A percentile compares a stretch with the other conserved stretches of the same genome.
Evolutionary conservation across 2,888 invertebrate species (phyloP).

Genomic region (Choristoneura rosaceana): DNA sequence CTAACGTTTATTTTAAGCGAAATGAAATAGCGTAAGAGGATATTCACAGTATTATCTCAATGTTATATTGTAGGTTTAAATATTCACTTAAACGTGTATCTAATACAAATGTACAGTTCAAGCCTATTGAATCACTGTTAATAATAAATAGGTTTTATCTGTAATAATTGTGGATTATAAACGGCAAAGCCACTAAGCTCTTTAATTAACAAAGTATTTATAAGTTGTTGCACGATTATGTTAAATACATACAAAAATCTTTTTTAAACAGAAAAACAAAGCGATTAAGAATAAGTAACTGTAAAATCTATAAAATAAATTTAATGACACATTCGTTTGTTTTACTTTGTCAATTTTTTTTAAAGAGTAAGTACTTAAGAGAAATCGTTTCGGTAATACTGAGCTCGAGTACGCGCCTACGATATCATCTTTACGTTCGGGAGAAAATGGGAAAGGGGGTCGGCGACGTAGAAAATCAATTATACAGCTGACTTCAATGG

Average conservation of each 20-base stretch:
- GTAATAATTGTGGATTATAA: conserved; percentile 53
- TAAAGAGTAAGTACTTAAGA: conserved; percentile 1
- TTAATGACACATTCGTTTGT: conserved; percentile 21
- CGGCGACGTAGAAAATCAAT: conserved; percentile 71
- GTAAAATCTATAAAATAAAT: conserved; percentile 62
- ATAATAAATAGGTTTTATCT: conserved; percentile 62
- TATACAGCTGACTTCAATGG: conserved; percentile 64
- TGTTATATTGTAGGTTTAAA: conserved; percentile 39
- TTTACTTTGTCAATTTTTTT: neutral
- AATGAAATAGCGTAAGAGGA: conserved; percentile 33
- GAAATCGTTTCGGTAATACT: conserved; percentile 3
- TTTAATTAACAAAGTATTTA: conserved; percentile 47
- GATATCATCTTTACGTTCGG: conserved; percentile 54
- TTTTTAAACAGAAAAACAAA: conserved; percentile 60
- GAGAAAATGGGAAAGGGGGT: conserved; percentile 63
- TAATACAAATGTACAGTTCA: conserved; percentile 61
- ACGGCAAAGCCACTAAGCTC: conserved; percentile 63
- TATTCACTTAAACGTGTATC: conserved; percentile 42
- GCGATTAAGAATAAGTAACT: conserved; percentile 65
- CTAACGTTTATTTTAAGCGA: conserved; percentile 27
- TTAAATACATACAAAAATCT: conserved; percentile 62
- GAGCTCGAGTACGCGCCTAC: conserved; percentile 11
- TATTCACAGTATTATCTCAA: conserved; percentile 41
- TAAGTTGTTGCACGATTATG: conserved; percentile 72
- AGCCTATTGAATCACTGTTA: conserved; percentile 54